Conservation (phyloP, 2,113 vertebrate genomes). For the Arenaria interpres region DNA sequence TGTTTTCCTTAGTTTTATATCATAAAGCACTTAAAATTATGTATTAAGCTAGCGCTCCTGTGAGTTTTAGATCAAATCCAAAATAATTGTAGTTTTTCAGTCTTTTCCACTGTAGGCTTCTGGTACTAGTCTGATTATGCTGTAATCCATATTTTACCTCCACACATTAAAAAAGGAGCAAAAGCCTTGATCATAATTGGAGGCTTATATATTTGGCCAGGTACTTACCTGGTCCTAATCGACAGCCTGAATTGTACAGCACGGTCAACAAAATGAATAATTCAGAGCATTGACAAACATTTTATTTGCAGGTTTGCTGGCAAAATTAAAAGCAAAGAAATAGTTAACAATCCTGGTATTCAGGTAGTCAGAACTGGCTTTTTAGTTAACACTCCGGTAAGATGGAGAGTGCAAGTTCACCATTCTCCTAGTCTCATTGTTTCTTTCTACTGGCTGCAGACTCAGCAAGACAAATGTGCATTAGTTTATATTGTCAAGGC, state of each 20-base stretch:
- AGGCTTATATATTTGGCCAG: background rate
- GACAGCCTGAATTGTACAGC: background rate
- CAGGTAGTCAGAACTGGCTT: background rate
- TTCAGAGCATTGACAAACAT: background rate
- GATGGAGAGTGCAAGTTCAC: background rate
- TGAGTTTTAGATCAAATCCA: background rate
- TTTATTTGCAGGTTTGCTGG: background rate
- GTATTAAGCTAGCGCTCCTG: background rate
- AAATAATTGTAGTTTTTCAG: background rate
- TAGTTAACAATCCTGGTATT: slow-evolving; percentile 17
- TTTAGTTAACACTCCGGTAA: background rate
- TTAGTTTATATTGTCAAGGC: slow-evolving; percentile 48
- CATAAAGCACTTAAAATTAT: background rate
- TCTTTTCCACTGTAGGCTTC: background rate
- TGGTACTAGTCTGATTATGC: background rate
- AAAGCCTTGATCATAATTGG: background rate
- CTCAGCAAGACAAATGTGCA: slow-evolving; percentile 45
- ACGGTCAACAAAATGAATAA: background rate
- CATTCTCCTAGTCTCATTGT: slow-evolving; percentile 4
- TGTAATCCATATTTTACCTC: background rate
- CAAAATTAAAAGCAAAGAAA: background rate
- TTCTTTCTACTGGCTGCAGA: slow-evolving; percentile 26
- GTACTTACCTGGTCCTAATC: background rate
- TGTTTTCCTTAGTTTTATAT: background rate
- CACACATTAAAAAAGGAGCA: background rate